Evolutionary conservation across 2,888 invertebrate species (phyloP).

Genomic region (Molorchus minor): DNA sequence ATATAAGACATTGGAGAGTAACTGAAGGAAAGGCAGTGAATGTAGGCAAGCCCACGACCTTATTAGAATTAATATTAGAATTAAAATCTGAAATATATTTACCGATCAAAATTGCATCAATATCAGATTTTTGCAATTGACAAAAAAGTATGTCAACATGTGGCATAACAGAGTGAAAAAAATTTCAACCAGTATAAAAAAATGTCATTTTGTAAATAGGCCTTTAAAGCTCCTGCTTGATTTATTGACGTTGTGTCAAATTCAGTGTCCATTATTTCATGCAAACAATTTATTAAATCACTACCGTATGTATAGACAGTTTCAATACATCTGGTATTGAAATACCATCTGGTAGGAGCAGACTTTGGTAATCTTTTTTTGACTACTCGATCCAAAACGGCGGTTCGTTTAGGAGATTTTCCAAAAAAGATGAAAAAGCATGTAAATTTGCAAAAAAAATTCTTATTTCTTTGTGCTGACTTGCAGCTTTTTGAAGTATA

Average conservation of each 20-base stretch:
- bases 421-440: conserved; percentile 27
- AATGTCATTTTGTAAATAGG: conserved; percentile 6
- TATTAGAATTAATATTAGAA: too few species aligned
- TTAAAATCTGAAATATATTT: neutral
- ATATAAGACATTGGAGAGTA: too few species aligned
- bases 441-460: conserved; percentile 23
- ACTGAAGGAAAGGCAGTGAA: too few species aligned
- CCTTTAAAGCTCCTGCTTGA: conserved; percentile 13
- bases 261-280: conserved; percentile 17
- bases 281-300: conserved; percentile 12
- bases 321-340: conserved; percentile 12
- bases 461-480: conserved; percentile 5
- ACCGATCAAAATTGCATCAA: neutral
- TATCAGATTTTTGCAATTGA: conserved; percentile 2
- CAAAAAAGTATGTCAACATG: conserved; percentile 10
- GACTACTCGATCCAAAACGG: conserved; percentile 26
- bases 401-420: conserved; percentile 22
- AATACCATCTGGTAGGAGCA: conserved; percentile 27
- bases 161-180: conserved; percentile 13
- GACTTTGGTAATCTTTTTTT: conserved; percentile 17
- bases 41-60: too few species aligned
- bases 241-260: conserved; percentile 3
- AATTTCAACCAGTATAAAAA: conserved; percentile 22
- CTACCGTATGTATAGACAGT: conserved; percentile 6
- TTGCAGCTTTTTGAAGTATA: neutral